Evolutionary conservation across 1,140 invertebrate species (phyloP).

Genomic region (Bombus ignitus): DNA sequence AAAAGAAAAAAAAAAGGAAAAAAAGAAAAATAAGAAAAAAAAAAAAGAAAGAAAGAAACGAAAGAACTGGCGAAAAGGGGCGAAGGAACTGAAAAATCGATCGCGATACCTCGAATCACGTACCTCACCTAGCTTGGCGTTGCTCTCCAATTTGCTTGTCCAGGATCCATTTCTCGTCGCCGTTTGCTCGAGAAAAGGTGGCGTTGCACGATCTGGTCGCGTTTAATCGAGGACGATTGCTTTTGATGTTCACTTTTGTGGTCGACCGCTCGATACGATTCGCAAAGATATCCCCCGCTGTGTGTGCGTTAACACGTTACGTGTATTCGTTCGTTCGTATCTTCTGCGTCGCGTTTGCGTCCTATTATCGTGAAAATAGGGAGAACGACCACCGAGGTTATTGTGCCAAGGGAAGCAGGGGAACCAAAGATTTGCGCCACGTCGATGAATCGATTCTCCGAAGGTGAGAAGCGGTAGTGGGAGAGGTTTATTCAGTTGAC

Average conservation of each 20-base stretch:
- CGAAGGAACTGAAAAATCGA: slow-evolving; percentile 2
- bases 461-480: not conserved
- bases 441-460: slow-evolving; percentile 49
- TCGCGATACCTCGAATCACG: slow-evolving; percentile 30
- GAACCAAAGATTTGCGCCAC: slow-evolving; percentile 36
- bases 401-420: slow-evolving; percentile 49
- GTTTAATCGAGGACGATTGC: slow-evolving; percentile 10
- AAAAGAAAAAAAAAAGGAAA: not conserved
- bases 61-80: not conserved
- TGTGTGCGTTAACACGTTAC: not conserved
- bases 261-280: slow-evolving; percentile 6
- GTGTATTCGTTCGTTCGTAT: slow-evolving; percentile 7
- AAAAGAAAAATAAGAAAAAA: no score
- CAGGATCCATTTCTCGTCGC: not conserved
- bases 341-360: not conserved
- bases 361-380: not conserved
- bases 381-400: slow-evolving; percentile 19
- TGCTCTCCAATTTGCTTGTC: slow-evolving; percentile 14
- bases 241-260: slow-evolving; percentile 8
- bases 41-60: not conserved
- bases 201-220: not conserved
- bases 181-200: not conserved
- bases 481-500: slow-evolving; percentile 21
- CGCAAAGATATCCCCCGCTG: not conserved
- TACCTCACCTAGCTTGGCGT: slow-evolving; percentile 31